Base-by-base conservation (phyloP, 2,888 invertebrate genomes). In the Dioctria rufipes region DNA sequence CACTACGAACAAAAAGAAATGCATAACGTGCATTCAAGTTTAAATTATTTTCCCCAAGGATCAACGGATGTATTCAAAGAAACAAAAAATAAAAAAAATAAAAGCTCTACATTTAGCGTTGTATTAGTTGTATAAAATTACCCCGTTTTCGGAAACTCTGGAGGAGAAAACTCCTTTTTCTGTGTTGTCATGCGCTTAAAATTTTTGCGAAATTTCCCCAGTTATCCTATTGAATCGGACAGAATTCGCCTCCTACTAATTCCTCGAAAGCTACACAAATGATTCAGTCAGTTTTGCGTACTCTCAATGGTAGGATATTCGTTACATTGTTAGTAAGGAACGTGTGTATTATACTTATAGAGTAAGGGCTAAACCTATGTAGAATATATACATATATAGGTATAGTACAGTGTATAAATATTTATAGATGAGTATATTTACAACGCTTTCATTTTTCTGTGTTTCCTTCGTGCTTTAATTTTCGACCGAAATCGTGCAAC, bases 271-370 rank as follows among this genome's bases (percentile, higher is more conserved):
- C 78, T 78, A 78, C 42, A 40, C 46, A 67, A 79, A 79, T 46
- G 67, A 60, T 88, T 89, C 89, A 89, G 88, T 89, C 88, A 87
- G 87, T 88, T 89, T 88, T 89, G 87, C 88, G 89, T 88, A 89
- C 87, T 89, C 88, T 87, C 87, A 87, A 87, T 87, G 89, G 88
- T 88, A 89, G 88, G 89, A 89, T 89, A 89, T 89, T 89, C 88
- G 88, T 89, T 88, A 87, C 87, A 88, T 88, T 88, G 87, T 51
- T 71, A 9, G 46, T 71, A 73, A 46, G 8, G 60, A 61, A 46
- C 77, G 67, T 58, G 67, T 13, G 42, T 49, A 25, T 25, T 25
- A 25, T 8, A 77, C 42, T 75, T 49, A 80, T 75, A 80, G 75
- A 80, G 61, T 37, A 69, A 69, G 37, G 39, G 46, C 60, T 80